Evolutionary conservation across 2,888 invertebrate species (phyloP), one percentile per base, ranked within the genome.

Genomic region (Sinopyrophorus schimmeli): DNA sequence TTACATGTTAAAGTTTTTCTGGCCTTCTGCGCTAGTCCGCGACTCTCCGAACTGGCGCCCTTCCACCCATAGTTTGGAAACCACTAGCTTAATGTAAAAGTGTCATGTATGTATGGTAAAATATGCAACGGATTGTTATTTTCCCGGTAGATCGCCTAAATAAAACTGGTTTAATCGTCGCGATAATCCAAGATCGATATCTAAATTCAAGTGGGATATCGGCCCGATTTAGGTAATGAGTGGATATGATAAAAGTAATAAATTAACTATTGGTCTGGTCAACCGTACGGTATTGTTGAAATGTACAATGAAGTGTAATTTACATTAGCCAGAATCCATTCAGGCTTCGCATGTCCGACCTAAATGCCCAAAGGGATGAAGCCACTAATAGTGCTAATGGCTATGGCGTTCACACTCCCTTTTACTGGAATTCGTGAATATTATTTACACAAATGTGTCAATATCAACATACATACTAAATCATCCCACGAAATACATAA

Each of bases 231-330:
- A 16, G 17, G 28, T 41, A 47, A 47, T 35, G 41, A 41, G 27
- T 16, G 34, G 21, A 32, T 34, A 28, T 28, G 43, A 50, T 47
- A 53, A 50, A 43, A 48, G 47, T 39, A 48, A 50, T 43, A 53
- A 47, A 50, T 55, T 53, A 47, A 50, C 39, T 37, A 47, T 46
- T 37, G 40, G 38, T 30, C 37, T 31, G 37, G 37, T 47, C 38
- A 39, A 34, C 44, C 50, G 39, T 40, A 34, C 30, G 27, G 44
- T 35, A 51, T 55, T 55, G 55, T 55, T 47, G 53, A 48, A 46
- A 52, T 43, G 53, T 43, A 53, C 52, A 54, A 56, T 56, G 56
- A 56, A 48, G 49, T 43, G 47, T 52, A 56, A 53, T 55, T 54
- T 51, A 34, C 51, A 56, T 56, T 54, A 47, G 51, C 40, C 35